Base-by-base conservation (phyloP, 2,888 invertebrate genomes). In the Drosophila eohydei region DNA sequence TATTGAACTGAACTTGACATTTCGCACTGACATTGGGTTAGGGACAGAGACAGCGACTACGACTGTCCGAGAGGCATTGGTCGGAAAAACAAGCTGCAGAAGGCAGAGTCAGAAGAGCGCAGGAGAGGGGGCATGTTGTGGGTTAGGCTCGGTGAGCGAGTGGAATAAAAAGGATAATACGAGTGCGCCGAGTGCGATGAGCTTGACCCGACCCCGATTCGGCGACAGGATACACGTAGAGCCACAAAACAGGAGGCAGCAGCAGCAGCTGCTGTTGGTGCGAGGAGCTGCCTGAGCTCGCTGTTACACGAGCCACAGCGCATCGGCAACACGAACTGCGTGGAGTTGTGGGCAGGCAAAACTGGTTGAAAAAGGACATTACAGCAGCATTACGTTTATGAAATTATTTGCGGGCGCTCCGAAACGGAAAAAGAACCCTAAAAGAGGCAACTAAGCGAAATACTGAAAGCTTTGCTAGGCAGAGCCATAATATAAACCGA, bases 1-100 rank as follows among this genome's bases (percentile, higher is more conserved):
- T 91, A 91, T 91, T 91, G 91, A 91, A 91, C 92, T 91, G 91
- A 91, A 91, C 92, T 91, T 91, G 92, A 91, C 91, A 91, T 91
- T 91, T 90, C 88, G 90, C 90, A 83, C 80, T 68, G 70, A 51
- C 32, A n/a, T 16, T 64, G 67, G 73, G 11, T 6, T 26, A 26
- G 38, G 11, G 11, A 38, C 28, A n/a, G 6, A 0, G 38, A 12
- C 34, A 21, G 21, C 8, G 14, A 51, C 6, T 16, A 3, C 12
- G 12, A 21, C 12, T 50, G 50, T 12, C 72, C 63, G 51, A 61
- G 66, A 62, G 50, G 61, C 57, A 50, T 44, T 21, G 38, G 28
- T 59, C 21, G 21, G 21, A 21, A 21, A 21, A 21, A 21, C 21
- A 43, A 61, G 51, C 40, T 5, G 55, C 26, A 5, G 34, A 12